A percentile compares a stretch with the other conserved stretches of the same genome.
Evolutionary conservation across 1,140 invertebrate species (phyloP).

Genomic region (Zaprionus ornatus): DNA sequence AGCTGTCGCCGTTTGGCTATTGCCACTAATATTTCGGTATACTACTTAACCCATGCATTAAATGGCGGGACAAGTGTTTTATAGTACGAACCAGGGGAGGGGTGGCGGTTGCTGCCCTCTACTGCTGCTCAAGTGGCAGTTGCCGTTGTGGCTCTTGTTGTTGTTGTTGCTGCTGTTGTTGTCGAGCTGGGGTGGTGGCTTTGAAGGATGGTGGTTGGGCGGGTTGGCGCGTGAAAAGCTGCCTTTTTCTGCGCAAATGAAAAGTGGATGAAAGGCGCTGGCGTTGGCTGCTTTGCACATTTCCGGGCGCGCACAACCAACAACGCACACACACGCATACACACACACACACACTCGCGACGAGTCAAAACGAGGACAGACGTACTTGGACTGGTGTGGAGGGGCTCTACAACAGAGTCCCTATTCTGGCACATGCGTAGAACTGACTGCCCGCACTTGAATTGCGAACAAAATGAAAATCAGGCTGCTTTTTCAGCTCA

Average conservation of each 20-base stretch:
- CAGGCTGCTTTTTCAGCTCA: slow-evolving; percentile 9
- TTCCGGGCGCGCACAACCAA: slow-evolving; percentile 59
- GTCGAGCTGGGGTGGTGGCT: slow-evolving; percentile 2
- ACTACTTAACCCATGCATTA: slow-evolving; percentile 77
- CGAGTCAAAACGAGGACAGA: slow-evolving; percentile 75
- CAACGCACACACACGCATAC: slow-evolving; percentile 35
- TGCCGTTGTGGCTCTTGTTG: slow-evolving; percentile 18
- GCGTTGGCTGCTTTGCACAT: slow-evolving; percentile 57
- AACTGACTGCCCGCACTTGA: slow-evolving; percentile 14
- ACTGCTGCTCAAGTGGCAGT: slow-evolving; percentile 26
- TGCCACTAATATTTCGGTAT: slow-evolving; percentile 74
- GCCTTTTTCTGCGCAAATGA: slow-evolving; percentile 74
- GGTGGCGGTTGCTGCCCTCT: slow-evolving; percentile 21
- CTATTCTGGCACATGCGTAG: slow-evolving; percentile 69
- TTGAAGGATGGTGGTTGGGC: slow-evolving; percentile 20
- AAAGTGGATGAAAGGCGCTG: slow-evolving; percentile 77
- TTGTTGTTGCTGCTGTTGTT: slow-evolving; percentile 29
- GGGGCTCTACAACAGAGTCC: not conserved
- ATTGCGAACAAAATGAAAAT: slow-evolving; percentile 18
- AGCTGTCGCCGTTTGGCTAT: slow-evolving; percentile 64
- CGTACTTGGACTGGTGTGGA: not conserved
- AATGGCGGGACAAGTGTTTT: slow-evolving; percentile 79
- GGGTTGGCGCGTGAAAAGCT: slow-evolving; percentile 19
- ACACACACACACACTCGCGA: slow-evolving; percentile 35
- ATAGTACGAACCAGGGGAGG: slow-evolving; percentile 28